Evolutionary conservation across 2,113 vertebrate genomes (phyloP).

Genomic region (Nothoprocta pentlandii): DNA sequence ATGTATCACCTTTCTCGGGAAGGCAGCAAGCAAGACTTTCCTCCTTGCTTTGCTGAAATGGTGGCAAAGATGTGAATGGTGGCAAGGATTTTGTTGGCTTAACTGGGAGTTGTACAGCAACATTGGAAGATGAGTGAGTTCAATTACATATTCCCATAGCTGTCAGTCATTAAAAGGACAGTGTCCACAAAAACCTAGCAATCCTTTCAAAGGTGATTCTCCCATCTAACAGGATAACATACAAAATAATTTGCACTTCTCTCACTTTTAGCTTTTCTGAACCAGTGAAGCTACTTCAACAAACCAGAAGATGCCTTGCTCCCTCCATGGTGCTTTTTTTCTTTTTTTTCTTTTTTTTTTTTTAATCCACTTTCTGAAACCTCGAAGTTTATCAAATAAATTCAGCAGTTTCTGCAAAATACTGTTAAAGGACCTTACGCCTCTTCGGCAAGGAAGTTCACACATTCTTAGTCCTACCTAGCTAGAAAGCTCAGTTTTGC

Average conservation of each 20-base stretch:
- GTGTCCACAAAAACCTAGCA: not conserved
- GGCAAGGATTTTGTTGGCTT: not conserved
- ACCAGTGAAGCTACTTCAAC: not conserved
- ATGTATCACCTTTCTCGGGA: not conserved
- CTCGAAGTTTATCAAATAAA: not conserved
- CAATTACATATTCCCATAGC: not conserved
- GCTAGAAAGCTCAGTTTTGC: not conserved
- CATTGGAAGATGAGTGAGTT: not conserved
- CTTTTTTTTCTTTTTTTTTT: too few relatives aligned
- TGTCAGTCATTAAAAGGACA: not conserved
- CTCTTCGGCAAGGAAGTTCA: not conserved
- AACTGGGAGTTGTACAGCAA: not conserved
- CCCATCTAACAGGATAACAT: not conserved
- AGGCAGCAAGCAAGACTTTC: not conserved
- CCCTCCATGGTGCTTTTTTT: accelerated
- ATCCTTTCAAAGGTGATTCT: not conserved
- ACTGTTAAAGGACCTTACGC: not conserved
- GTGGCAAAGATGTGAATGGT: not conserved
- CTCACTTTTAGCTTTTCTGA: not conserved
- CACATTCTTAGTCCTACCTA: not conserved
- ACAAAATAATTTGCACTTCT: not conserved
- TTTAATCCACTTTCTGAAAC: not conserved
- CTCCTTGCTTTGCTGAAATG: not conserved
- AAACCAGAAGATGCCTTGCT: not conserved
- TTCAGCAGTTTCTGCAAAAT: not conserved